phyloP scores from a whole-genome alignment of 2,888 invertebrate genomes.

The Herminia tarsipennalis region DNA sequence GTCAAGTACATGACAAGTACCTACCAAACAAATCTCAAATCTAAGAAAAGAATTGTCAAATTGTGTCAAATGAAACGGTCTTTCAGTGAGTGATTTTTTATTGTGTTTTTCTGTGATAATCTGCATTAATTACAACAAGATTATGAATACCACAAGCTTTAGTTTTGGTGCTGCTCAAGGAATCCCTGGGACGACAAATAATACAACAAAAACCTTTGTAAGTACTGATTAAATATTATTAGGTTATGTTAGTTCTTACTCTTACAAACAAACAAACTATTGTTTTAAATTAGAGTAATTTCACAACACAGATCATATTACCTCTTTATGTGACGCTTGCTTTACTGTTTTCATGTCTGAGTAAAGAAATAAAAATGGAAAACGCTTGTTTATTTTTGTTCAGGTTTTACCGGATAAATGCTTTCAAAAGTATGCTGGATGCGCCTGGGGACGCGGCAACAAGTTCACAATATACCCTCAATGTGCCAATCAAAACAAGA shows the following conservation, averaged over 20 bases:
- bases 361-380: no score
- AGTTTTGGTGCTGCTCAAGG: constrained; percentile 36
- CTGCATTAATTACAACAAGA: constrained; percentile 9
- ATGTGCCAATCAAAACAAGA: constrained; percentile 61
- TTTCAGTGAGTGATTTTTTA: constrained; percentile 1
- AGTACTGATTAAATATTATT: constrained; percentile 42
- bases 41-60: no score
- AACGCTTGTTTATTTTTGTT: constrained; percentile 32
- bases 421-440: constrained; percentile 65
- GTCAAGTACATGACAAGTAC: no score
- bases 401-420: constrained; percentile 73
- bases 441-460: constrained; percentile 74
- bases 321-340: neutral
- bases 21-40: no score
- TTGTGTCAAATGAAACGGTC: constrained; percentile 26
- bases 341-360: no score
- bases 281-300: neutral
- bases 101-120: no score
- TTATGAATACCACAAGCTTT: constrained; percentile 60
- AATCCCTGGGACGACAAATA: constrained; percentile 40
- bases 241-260: constrained; percentile 67
- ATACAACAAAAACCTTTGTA: constrained; percentile 64
- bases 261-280: no score
- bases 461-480: constrained; percentile 73
- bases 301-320: no score